Conservation (phyloP, 2,113 vertebrate species). For the Riparia riparia region DNA sequence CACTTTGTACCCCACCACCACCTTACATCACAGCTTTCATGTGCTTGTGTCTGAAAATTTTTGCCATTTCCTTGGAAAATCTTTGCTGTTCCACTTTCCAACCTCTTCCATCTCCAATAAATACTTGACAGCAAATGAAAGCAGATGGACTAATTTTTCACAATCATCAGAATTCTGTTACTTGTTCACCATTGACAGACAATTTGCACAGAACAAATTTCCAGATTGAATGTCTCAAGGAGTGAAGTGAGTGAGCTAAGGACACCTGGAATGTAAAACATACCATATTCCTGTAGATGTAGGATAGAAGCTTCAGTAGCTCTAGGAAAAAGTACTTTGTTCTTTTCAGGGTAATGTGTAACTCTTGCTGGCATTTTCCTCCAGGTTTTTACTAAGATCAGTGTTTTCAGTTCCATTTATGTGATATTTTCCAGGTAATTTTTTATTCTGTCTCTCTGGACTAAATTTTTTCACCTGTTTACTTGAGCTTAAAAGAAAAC, state of each 20-base stretch:
- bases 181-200: neutral
- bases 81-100: neutral
- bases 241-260: neutral
- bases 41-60: neutral
- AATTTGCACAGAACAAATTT: neutral
- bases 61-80: neutral
- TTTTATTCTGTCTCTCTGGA: neutral
- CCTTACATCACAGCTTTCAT: neutral
- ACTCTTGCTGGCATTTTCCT: constrained; percentile 34
- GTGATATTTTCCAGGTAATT: constrained; percentile 4
- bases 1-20: neutral
- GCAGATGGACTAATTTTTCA: neutral
- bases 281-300: neutral
- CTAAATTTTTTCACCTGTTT: neutral
- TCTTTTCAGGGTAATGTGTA: neutral
- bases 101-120: neutral
- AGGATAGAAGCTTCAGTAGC: neutral
- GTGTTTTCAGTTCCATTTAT: neutral
- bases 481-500: neutral
- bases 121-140: neutral
- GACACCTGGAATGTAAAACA: neutral
- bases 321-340: neutral
- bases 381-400: neutral
- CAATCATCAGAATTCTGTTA: neutral
- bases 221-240: neutral